phyloP scores from a whole-genome alignment of 2,797 vertebrate species.

The Myoxocephalus aenaeus region DNA sequence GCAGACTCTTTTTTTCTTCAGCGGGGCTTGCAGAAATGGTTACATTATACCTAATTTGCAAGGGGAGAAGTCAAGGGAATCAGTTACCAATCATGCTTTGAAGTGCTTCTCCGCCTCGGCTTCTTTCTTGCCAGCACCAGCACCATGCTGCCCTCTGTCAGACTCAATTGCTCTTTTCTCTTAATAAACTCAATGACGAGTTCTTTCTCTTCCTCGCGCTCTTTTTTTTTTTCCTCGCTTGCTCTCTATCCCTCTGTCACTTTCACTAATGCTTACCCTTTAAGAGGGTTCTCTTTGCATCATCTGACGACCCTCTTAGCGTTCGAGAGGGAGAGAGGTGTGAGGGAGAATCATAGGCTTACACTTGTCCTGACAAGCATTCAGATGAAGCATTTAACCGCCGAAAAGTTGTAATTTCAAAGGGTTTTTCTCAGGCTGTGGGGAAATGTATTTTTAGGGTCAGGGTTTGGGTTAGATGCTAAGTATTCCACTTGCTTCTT shows the following conservation, averaged over 20 bases:
- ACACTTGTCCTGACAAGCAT: conserved; percentile 59
- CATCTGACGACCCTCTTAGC: conserved; percentile 64
- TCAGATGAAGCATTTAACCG: conserved; percentile 60
- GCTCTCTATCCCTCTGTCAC: conserved; percentile 58
- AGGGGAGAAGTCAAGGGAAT: conserved; percentile 64
- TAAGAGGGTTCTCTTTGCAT: conserved; percentile 60
- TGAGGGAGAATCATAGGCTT: conserved; percentile 46
- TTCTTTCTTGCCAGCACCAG: conserved; percentile 38
- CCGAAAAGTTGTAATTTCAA: conserved; percentile 51
- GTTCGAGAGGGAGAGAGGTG: conserved; percentile 44
- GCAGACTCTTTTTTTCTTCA: conserved; percentile 27
- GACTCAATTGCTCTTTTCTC: conserved; percentile 71
- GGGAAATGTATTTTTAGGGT: conserved; percentile 18
- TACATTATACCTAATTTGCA: conserved; percentile 64
- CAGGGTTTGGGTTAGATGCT: conserved; percentile 24
- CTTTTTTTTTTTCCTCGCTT: conserved; percentile 17
- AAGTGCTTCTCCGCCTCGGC: conserved; percentile 60
- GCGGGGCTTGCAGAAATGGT: conserved; percentile 46
- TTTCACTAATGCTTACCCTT: conserved; percentile 66
- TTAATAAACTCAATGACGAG: conserved; percentile 70
- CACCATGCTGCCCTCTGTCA: conserved; percentile 61
- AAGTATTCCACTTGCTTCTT: conserved; percentile 23
- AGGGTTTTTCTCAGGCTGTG: conserved; percentile 26
- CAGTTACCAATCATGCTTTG: conserved; percentile 62
- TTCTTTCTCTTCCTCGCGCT: conserved; percentile 45